Conservation (phyloP, 2,888 invertebrate species). For the Escarpia spicata region DNA sequence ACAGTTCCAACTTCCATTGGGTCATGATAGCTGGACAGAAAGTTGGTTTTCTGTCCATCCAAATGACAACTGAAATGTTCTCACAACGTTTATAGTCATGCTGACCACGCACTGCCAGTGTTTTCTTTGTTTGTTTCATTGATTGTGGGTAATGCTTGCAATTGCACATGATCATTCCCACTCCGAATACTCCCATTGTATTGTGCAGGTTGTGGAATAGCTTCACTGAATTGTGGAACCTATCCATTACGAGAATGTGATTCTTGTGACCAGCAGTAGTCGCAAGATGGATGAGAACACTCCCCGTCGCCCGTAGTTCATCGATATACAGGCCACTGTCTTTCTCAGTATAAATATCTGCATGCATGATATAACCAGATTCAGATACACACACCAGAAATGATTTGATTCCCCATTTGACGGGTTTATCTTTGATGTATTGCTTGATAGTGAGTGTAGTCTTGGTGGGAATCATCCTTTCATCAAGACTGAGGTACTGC, state of each 20-base stretch:
- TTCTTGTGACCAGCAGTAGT: conserved; percentile 28
- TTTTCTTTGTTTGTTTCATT: conserved; percentile 28
- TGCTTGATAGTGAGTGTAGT: conserved; percentile 33
- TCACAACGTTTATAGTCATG: conserved; percentile 18
- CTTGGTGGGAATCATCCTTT: conserved; percentile 22
- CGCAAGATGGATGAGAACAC: conserved; percentile 30
- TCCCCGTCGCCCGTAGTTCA: conserved; percentile 30
- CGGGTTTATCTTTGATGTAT: conserved; percentile 35
- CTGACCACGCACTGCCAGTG: conserved; percentile 25
- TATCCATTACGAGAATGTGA: conserved; percentile 29
- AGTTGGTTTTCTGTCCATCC: conserved; percentile 37
- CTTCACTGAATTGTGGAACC: conserved; percentile 32
- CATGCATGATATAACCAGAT: conserved; percentile 30
- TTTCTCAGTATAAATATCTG: conserved; percentile 23
- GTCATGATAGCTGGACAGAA: conserved; percentile 32
- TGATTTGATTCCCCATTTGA: conserved; percentile 34
- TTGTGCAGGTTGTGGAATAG: conserved; percentile 28
- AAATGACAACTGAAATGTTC: conserved; percentile 34
- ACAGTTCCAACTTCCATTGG: conserved; percentile 24
- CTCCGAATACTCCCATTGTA: conserved; percentile 22
- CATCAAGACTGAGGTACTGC: conserved; percentile 34
- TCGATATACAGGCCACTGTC: conserved; percentile 21
- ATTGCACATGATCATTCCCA: conserved; percentile 36
- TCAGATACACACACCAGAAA: conserved; percentile 34
- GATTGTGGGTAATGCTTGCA: conserved; percentile 35